Evolutionary conservation across 2,797 vertebrate species (phyloP).

Genomic region (Amblyraja radiata): DNA sequence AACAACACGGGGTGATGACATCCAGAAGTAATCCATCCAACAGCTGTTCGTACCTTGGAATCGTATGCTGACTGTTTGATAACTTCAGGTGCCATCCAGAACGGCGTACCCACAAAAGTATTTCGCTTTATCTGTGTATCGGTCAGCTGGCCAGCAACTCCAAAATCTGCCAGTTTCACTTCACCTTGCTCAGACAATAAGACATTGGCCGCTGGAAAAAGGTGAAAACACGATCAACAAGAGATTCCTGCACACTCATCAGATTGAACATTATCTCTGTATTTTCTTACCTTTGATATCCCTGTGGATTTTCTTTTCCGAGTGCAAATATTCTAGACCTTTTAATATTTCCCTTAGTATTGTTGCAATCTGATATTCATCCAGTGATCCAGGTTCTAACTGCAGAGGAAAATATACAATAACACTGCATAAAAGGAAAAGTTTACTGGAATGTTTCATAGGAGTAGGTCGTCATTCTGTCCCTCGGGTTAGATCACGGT

Average conservation of each 20-base stretch:
- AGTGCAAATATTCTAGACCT: slow-evolving; percentile 95
- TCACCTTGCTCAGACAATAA: slow-evolving; percentile 91
- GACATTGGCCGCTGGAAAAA: slow-evolving; percentile 60
- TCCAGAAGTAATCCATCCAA: too few relatives aligned
- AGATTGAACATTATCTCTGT: background rate
- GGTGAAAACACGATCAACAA: slow-evolving; percentile 46
- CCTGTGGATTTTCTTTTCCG: slow-evolving; percentile 97
- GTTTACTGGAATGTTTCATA: background rate
- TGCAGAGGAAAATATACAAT: slow-evolving; percentile 47
- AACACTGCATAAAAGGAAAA: background rate
- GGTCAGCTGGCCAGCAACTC: slow-evolving; percentile 90
- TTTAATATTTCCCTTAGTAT: slow-evolving; percentile 93
- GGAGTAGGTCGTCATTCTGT: background rate
- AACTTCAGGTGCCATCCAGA: slow-evolving; percentile 99
- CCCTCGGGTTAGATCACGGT: background rate
- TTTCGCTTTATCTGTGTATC: slow-evolving; percentile 98
- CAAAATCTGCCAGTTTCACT: slow-evolving; percentile 94
- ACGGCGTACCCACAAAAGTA: slow-evolving; percentile 94
- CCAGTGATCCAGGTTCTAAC: slow-evolving; percentile 86
- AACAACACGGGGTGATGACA: too few relatives aligned
- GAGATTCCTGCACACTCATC: background rate
- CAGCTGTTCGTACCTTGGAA: slow-evolving; percentile 76
- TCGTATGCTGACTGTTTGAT: slow-evolving; percentile 96
- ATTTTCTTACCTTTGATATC: slow-evolving; percentile 86
- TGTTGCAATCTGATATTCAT: slow-evolving; percentile 92